Evolutionary conservation across 2,888 invertebrate species (phyloP), one percentile per base, ranked within the genome.

Genomic region (Cacoxenus indagator): DNA sequence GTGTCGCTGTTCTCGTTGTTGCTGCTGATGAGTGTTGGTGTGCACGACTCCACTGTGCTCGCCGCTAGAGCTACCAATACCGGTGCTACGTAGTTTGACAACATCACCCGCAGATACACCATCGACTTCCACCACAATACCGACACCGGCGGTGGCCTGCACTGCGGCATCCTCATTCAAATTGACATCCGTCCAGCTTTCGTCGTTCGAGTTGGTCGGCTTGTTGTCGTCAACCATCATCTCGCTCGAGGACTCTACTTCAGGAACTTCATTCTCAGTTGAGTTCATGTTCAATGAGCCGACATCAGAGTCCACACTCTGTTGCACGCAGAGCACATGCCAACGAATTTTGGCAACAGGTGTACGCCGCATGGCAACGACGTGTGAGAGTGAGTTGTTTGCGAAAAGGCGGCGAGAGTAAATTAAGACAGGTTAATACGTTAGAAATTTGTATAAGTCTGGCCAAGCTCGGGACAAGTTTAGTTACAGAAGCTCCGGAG

Each of bases 181-280:
- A 87, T 96, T 96, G 48, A 96, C 96, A 84, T 96, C 96, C 1
- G 96, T 96, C 96, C 96, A 96, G 62, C 95, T 95, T 82, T 96
- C 96, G 82, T 96, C 96, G 76, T 92, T 92, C 73, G 91, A 92
- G 48, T 91, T 90, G 71, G 90, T 90, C 37, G 91, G 92, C 85
- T 93, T 93, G 78, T 93, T 93, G 82, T 94, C 94, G 74, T 93
- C 93, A 61, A 92, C 87, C 69, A 92, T 87, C 19, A 92, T 91
- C 83, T 93, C 93, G 78, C 91, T 92, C 70, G 91, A 92, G 0
- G 92, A 92, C 83, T 93, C 93, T 3, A 92, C 90, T 81, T 93
- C 93, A 74, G 91, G 91, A 78, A 91, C 91, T 69, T 93, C 93
- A 6, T 93, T 93, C 83, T 93, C 93, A 14, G 91, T 91, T 1